Base-by-base conservation (phyloP, 2,797 vertebrate genomes). In the Liparis tanakae region DNA sequence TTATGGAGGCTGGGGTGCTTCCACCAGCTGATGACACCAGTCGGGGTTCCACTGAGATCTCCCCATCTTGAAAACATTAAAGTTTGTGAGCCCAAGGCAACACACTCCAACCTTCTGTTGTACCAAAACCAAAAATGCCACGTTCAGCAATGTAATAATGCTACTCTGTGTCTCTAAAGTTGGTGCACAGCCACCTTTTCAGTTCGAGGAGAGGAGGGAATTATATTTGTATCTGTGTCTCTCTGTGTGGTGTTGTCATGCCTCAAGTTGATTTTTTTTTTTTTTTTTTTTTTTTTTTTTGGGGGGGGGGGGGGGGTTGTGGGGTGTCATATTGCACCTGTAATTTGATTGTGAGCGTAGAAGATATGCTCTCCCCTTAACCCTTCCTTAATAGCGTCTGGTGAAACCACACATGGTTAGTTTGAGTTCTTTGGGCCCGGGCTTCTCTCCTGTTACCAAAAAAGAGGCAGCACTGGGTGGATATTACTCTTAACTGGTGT, bases 71-170 rank as follows among this genome's bases (percentile, higher is more conserved):
- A 87, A 88, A 88, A 90, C 87, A 77, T 80, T 84, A 57, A 78
- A 84, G 80, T 83, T 87, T 60, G 82, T 83, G 75, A 88, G 90
- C 85, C 89, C 67, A 67, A 86, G 85, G 87, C 85, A 84, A 90
- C 89, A 90, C 91, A 86, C 88, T 81, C 86, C 89, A 89, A 93
- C 93, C 88, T 88, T 90, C 89, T 88, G 87, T 94, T 91, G 87
- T 93, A 93, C 88, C 89, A 88, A 94, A 94, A 94, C 93, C 93
- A 94, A 94, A 94, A 93, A 94, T 93, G 90, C 87, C 87, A 91
- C 86, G 63, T 90, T 89, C 84, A 91, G 90, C 86, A 88, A 90
- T 89, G 88, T 91, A 90, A 91, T 93, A 90, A 93, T 90, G 86
- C 87, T 89, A 88, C 86, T 90, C 78, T 89, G 70, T 84, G 79